Conservation (phyloP, 2,888 invertebrate genomes). For the Antheraea yamamai region DNA sequence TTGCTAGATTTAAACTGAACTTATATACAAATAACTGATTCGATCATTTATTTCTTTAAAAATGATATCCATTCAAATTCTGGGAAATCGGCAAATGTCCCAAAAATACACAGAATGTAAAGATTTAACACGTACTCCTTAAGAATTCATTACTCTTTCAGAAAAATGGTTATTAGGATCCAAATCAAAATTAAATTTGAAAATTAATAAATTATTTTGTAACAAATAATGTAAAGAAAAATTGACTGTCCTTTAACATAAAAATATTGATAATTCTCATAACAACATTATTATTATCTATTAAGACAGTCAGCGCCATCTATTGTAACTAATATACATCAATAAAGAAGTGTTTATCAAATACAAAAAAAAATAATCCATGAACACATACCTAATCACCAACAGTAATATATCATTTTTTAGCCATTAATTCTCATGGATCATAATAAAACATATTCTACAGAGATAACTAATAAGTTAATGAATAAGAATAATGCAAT, state of each 20-base stretch:
- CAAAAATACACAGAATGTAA: too few relatives aligned
- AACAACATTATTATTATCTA: neutral
- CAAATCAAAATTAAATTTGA: too few relatives aligned
- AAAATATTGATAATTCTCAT: neutral
- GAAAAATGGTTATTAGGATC: too few relatives aligned
- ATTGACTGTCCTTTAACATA: neutral
- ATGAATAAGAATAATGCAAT: neutral
- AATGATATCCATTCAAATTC: neutral
- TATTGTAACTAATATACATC: constrained; percentile 42
- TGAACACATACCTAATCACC: constrained; percentile 35
- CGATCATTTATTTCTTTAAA: neutral
- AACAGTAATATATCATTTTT: constrained; percentile 23
- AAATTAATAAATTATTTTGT: too few relatives aligned
- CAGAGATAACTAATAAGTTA: neutral
- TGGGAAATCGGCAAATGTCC: neutral
- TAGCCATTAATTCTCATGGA: neutral
- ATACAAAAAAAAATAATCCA: constrained; percentile 36
- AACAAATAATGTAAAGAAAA: neutral
- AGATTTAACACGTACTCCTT: too few relatives aligned
- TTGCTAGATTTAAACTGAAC: neutral
- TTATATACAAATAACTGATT: neutral
- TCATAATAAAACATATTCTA: neutral
- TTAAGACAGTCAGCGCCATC: constrained; percentile 54
- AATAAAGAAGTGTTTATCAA: constrained; percentile 28
- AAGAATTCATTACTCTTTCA: too few relatives aligned